Evolutionary conservation across 2,113 vertebrate species (phyloP), one percentile per base, ranked within the genome.

Genomic region (Varanus salvator): DNA sequence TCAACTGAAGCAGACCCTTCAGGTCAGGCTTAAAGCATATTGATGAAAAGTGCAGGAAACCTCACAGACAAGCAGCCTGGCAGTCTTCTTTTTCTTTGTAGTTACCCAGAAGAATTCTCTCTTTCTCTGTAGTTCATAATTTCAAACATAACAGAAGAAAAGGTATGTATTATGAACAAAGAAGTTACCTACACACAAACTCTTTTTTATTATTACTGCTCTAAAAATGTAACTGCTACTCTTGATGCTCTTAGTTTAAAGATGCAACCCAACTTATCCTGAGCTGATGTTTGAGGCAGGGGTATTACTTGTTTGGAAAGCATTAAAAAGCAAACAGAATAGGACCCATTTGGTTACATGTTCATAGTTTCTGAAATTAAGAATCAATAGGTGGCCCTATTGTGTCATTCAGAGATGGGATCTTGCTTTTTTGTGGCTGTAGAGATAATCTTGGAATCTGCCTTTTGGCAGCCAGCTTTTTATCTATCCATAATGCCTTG

Each of bases 21-120:
- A 87, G 95, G 94, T 95, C 95, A 95, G 92, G 86, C 77, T 95
- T 87, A 93, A 86, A 93, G 95, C 92, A 90, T 95, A 94, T 93
- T 94, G 94, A 93, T 94, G 91, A 89, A 90, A 95, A 92, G 78
- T 87, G 78, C 93, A 93, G 90, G 90, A 94, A 95, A 91, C 52
- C 87, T 89, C 84, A 84, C 50, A 89, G 74, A 85, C 77, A 93
- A 94, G 91, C 85, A 90, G 84, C 92, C 17, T 84, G 90, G 76
- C 85, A 85, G 90, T 89, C 57, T 90, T n/a, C 84, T 87, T 93
- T 64, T 44, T 90, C 72, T 94, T 94, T 89, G 68, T 87, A 91
- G 38, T 91, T 44, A 88, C 81, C n/a, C 68, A 88, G 68, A 78
- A 93, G 89, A 78, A 87, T 68, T 87, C 89, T 85, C 88, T 92